Percentiles rank a stretch among this genome's conserved stretches.
Evolutionary conservation across 2,888 invertebrate genomes (phyloP).

Genomic region (Sarcophaga subvicina): DNA sequence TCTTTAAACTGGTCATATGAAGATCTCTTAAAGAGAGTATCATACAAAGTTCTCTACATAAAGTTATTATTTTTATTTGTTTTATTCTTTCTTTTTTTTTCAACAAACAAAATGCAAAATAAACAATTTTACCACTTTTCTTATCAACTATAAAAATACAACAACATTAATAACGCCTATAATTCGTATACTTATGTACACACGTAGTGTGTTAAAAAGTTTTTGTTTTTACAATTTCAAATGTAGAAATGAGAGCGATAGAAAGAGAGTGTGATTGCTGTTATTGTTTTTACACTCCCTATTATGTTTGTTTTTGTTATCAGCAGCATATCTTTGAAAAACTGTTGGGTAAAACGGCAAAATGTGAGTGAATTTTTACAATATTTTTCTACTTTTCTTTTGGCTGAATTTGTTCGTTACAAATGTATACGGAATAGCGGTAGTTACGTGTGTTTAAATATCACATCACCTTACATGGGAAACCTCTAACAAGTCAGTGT

Average conservation of each 20-base stretch:
- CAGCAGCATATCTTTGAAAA: too few relatives aligned
- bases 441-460: not conserved
- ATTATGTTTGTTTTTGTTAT: not conserved
- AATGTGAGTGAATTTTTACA: too few relatives aligned
- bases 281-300: too few relatives aligned
- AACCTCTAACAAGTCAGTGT: slow-evolving; percentile 8
- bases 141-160: slow-evolving; percentile 32
- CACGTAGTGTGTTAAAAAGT: too few relatives aligned
- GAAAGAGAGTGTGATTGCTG: not conserved
- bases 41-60: too few relatives aligned
- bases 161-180: not conserved
- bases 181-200: too few relatives aligned
- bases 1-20: not conserved
- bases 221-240: too few relatives aligned
- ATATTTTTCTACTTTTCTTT: too few relatives aligned
- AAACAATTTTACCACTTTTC: slow-evolving; percentile 45
- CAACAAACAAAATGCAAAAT: slow-evolving; percentile 57
- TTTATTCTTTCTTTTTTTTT: too few relatives aligned
- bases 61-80: too few relatives aligned
- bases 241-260: not conserved
- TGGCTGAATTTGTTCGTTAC: too few relatives aligned
- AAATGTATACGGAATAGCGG: not conserved
- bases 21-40: not conserved
- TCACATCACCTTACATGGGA: slow-evolving; percentile 10
- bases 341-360: too few relatives aligned